Evolutionary conservation across 2,888 invertebrate genomes (phyloP).

Genomic region (Sinohyriopsis cumingii): DNA sequence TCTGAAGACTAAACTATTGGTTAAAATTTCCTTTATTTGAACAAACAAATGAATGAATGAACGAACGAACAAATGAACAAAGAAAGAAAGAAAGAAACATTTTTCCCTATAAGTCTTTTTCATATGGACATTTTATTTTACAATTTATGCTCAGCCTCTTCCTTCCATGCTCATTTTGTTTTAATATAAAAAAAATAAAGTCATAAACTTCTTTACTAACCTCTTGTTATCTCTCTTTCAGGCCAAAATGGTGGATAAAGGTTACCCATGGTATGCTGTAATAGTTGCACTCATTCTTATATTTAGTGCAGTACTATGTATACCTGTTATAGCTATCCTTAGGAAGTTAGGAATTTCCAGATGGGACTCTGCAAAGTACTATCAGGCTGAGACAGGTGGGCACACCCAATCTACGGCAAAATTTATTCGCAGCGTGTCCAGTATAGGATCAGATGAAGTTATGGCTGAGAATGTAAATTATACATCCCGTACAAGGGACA

Average conservation of each 20-base stretch:
- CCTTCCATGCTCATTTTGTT: no score
- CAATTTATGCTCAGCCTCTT: no score
- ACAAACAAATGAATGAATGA: no score
- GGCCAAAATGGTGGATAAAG: slow-evolving; percentile 24
- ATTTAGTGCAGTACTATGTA: slow-evolving; percentile 53
- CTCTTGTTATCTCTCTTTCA: slow-evolving; percentile 10
- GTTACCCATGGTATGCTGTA: slow-evolving; percentile 57
- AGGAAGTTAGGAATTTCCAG: slow-evolving; percentile 45
- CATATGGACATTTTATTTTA: no score
- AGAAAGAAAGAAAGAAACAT: no score
- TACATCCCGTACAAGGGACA: slow-evolving; percentile 6
- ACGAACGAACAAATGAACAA: no score
- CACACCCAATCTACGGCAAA: slow-evolving; percentile 50
- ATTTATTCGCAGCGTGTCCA: slow-evolving; percentile 45
- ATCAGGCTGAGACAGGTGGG: slow-evolving; percentile 45
- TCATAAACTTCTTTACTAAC: no score
- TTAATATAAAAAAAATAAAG: no score
- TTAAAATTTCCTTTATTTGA: no score
- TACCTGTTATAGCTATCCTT: slow-evolving; percentile 54
- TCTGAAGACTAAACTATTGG: no score
- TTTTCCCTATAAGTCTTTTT: no score
- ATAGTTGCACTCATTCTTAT: slow-evolving; percentile 46
- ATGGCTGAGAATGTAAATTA: slow-evolving; percentile 16
- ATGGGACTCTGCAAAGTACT: slow-evolving; percentile 51
- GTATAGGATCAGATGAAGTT: slow-evolving; percentile 41